These are phyloP conservation scores for Ctenochaetus hawaiiensis DNA, from an alignment of 2,797 vertebrate species.

Conservation along the genomic window DNA sequence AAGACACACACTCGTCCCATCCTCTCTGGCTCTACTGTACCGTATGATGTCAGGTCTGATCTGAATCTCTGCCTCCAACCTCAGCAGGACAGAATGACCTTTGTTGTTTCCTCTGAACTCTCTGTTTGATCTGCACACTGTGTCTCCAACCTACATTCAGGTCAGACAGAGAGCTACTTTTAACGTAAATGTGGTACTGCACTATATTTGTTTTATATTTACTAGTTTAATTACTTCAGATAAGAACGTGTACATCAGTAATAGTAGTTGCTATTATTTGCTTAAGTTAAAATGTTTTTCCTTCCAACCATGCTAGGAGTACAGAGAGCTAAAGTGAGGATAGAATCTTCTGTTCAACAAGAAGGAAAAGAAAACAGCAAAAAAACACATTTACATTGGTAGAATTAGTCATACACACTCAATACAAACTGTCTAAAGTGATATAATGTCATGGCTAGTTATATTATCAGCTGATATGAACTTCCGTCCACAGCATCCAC, in stretches of 20 bases:
- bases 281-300: neutral
- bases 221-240: neutral
- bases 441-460: no score
- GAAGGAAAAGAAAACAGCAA: neutral
- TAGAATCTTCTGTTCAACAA: neutral
- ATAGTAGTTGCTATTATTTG: neutral
- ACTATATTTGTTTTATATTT: neutral
- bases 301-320: neutral
- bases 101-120: slow-evolving; percentile 54
- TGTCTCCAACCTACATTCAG: slow-evolving; percentile 16
- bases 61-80: slow-evolving; percentile 35
- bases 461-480: neutral
- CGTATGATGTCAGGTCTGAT: slow-evolving; percentile 58
- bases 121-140: slow-evolving; percentile 26
- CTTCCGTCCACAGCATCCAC: no score
- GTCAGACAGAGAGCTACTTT: neutral
- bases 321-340: neutral
- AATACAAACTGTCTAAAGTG: no score
- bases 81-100: slow-evolving; percentile 61
- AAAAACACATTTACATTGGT: no score
- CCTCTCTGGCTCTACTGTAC: slow-evolving; percentile 18
- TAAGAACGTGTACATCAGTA: neutral
- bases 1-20: slow-evolving; percentile 24
- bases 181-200: neutral
- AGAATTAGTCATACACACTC: no score